Base-by-base conservation (phyloP, 1,140 invertebrate species). In the Coboldia fuscipes region DNA sequence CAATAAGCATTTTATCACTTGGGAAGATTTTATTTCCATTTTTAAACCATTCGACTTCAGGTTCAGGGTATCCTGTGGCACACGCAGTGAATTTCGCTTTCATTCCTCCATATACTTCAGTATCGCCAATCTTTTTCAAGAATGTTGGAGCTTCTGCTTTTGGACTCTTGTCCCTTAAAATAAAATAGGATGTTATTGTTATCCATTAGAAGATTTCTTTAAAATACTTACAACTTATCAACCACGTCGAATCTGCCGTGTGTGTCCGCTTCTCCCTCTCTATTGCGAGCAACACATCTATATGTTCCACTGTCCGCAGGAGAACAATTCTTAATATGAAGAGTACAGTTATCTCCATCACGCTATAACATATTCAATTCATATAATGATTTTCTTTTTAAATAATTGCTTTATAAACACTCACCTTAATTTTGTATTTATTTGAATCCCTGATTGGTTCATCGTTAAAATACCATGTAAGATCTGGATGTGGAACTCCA, bases 31-130 rank as follows among this genome's bases (percentile, higher is more conserved):
- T 73, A 32, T 73, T 63, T 29, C 72, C 79, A 49, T 88, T 77
- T 30, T 76, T 74, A 55, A 67, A 84, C 82, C 83, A 82, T 42
- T 80, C 72, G 31, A 73, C 80, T 30, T 82, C 78, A 1, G 85
- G 85, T 31, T 86, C 80, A 0, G 86, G 86, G 38, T 64, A 70
- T 23, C 86, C 86, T 12, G 72, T 72, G 20, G 77, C 24, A 48
- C 84, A 88, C 20, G 84, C 85, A 12, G 84, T 90, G 50, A 92
- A 90, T 53, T 86, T 88, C 14, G 79, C 84, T 13, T 73, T 74
- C 75, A 88, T 85, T 7, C 81, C 78, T 44, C 76, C 72, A 50
- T 79, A 82, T 14, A 86, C 65, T 54, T 90, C 84, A 19, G 76
- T 77, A 51, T 89, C 83, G 0, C 81, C 83, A 38, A 90, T 80